Evolutionary conservation across 2,888 invertebrate genomes (phyloP), one percentile per base, ranked within the genome.

Genomic region (Ephialtes manifestator): DNA sequence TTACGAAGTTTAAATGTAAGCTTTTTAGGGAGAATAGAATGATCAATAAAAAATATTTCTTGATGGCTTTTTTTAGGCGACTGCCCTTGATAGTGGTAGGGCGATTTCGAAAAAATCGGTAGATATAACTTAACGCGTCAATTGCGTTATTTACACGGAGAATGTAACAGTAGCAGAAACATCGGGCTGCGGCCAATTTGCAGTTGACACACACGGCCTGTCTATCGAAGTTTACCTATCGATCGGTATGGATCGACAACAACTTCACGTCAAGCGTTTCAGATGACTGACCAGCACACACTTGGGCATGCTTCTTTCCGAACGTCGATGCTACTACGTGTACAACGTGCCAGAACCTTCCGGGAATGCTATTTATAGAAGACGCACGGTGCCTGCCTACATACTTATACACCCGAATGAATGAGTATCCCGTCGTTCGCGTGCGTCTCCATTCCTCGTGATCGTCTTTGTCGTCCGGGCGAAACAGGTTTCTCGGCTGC

Each of bases 291-390:
- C 67, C 39, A 20, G 65, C 79, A 31, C 63, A 67, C 75, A 39
- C 43, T 60, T 86, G 18, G 72, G 65, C 68, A 48, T 72, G 39
- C 39, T 58, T 55, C 53, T 84, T 60, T 70, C 77, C 78, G 76
- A 75, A 70, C 80, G 77, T 78, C 77, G 31, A 77, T 24, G 55
- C 58, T 39, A 60, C 24, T 1, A 53, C 68, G 55, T n/a, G 28
- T 68, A 48, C 20, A 46, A 48, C 28, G 68, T 48, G 48, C 78
- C 53, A 78, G 74, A 75, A 76, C 75, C 90, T 92, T 93, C 92
- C 90, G 90, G 90, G 91, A 92, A 91, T 88, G 90, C 90, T 93
- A 93, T 93, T 93, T 93, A 92, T 92, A 93, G 89, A 81, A 55
- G n/a, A 65, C 79, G 70, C 71, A 71, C 39, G 80, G 39, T 65